Conservation (phyloP, 1,140 invertebrate genomes). For the Ostrea edulis region DNA sequence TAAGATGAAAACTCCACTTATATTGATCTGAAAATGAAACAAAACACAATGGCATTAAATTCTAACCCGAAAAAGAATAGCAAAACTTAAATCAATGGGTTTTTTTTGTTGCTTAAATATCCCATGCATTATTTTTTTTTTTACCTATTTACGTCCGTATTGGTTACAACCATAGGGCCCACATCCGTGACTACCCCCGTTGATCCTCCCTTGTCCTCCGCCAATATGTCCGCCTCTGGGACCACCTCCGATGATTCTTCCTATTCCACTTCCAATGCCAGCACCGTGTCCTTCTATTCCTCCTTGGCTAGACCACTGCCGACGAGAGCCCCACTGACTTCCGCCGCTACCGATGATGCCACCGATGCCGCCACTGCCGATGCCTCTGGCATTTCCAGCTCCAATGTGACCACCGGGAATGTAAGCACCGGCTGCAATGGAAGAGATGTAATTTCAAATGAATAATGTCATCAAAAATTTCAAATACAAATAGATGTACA, state of each 20-base stretch:
- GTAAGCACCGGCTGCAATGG: neutral
- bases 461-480: neutral
- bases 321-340: neutral
- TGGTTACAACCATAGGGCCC: neutral
- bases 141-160: neutral
- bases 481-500: too few relatives aligned
- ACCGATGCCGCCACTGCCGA: neutral
- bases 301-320: neutral
- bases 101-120: neutral
- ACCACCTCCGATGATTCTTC: neutral
- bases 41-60: too few relatives aligned
- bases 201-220: too few relatives aligned
- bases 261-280: neutral
- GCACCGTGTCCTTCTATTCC: neutral
- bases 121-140: neutral
- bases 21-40: too few relatives aligned
- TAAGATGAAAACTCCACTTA: too few relatives aligned
- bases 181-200: neutral
- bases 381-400: neutral
- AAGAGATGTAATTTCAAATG: neutral
- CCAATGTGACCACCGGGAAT: neutral
- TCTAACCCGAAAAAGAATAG: too few relatives aligned
- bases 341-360: neutral
- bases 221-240: neutral
- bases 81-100: neutral